These are phyloP conservation scores for Phyllostomus hastatus DNA, from an alignment of 2,113 vertebrate species.

Conservation along the genomic window DNA sequence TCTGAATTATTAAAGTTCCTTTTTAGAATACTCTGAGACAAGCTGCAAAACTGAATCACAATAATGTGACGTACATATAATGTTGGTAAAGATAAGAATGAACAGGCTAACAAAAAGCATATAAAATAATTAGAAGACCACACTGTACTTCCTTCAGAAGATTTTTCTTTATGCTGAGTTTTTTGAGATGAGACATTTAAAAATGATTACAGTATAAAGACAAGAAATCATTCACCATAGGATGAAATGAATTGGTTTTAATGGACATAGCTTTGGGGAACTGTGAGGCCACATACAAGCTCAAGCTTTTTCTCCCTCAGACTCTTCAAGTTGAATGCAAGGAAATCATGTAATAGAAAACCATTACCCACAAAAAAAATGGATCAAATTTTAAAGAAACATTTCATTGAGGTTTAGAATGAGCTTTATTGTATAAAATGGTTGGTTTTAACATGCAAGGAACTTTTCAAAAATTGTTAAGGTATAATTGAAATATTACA, in stretches of 20 bases:
- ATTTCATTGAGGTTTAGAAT: conserved; percentile 28
- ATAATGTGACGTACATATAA: background rate
- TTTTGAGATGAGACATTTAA: conserved; percentile 25
- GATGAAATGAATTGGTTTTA: background rate
- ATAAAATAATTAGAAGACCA: background rate
- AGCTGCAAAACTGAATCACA: background rate
- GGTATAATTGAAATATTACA: background rate
- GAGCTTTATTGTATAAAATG: background rate
- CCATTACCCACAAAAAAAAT: background rate
- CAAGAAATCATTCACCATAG: background rate
- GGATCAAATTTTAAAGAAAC: background rate
- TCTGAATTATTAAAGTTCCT: background rate
- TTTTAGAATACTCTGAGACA: background rate
- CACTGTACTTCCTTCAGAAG: background rate
- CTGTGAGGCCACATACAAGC: background rate
- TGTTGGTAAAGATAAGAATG: background rate
- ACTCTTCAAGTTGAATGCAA: background rate
- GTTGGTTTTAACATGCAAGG: background rate
- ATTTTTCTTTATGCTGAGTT: background rate
- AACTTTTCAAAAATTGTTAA: background rate
- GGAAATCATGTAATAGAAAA: background rate
- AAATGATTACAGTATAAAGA: background rate
- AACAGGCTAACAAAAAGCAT: background rate
- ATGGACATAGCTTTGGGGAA: background rate
- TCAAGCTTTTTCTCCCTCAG: background rate